These are phyloP conservation scores for Drosophila prosaltans DNA, from an alignment of 1,140 invertebrate genomes.

Conservation along the genomic window DNA sequence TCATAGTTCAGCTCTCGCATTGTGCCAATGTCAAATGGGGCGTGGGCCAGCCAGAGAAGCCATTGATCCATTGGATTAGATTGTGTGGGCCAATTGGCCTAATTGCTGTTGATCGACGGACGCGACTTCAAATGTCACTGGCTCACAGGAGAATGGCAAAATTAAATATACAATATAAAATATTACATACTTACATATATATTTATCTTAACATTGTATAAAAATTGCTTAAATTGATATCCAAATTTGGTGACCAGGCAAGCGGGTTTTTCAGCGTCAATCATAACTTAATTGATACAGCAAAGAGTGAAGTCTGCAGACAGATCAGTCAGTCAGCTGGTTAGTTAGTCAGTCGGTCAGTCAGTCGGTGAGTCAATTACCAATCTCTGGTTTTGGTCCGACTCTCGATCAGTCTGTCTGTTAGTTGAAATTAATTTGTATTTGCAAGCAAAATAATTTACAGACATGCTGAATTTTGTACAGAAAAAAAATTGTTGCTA, in stretches of 20 bases:
- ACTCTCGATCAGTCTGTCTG: conserved; percentile 42
- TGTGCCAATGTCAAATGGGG: conserved; percentile 41
- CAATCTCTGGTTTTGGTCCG: conserved; percentile 4
- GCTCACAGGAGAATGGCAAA: conserved; percentile 48
- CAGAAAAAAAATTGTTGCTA: neutral
- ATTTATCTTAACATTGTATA: neutral
- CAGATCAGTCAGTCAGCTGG: conserved; percentile 26
- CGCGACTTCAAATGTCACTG: conserved; percentile 71
- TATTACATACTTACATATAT: neutral
- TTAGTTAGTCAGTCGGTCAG: conserved; percentile 52
- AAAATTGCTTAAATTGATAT: conserved; percentile 56
- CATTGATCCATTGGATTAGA: neutral
- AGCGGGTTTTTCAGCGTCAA: conserved; percentile 37
- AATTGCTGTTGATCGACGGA: conserved; percentile 59
- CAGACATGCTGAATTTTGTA: conserved; percentile 31
- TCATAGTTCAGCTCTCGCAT: conserved; percentile 62
- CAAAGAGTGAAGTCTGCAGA: conserved; percentile 35
- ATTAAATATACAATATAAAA: neutral
- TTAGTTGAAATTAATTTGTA: conserved; percentile 75
- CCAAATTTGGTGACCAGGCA: conserved; percentile 62
- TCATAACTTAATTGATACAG: conserved; percentile 29
- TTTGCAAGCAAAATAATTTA: conserved; percentile 71
- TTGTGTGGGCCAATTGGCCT: conserved; percentile 43
- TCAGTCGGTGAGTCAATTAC: conserved; percentile 21
- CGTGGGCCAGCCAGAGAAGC: conserved; percentile 37